A percentile compares a stretch with the other conserved stretches of the same genome.
phyloP scores from a whole-genome alignment of 2,888 invertebrate genomes.

The Cerceris ruficornis region DNA sequence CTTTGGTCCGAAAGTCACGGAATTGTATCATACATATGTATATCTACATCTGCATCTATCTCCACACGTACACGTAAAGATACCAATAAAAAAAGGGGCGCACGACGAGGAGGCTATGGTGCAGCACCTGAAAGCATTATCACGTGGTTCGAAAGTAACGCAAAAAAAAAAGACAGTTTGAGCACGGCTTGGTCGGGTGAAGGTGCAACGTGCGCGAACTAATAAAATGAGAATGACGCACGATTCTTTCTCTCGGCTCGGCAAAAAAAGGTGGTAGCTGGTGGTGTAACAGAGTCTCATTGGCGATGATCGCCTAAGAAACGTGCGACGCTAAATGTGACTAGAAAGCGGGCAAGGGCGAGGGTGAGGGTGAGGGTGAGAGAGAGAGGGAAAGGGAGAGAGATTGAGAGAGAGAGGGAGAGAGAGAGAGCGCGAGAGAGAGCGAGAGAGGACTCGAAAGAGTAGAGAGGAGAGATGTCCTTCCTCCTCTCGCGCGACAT shows the following conservation, averaged over 20 bases:
- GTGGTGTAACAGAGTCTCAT: slow-evolving; percentile 61
- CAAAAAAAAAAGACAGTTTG: slow-evolving; percentile 64
- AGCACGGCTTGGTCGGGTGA: slow-evolving; percentile 80
- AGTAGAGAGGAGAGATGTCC: slow-evolving; percentile 29
- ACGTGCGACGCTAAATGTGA: slow-evolving; percentile 47
- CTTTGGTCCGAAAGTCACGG: slow-evolving; percentile 33
- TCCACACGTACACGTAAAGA: too few relatives aligned
- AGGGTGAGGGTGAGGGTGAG: slow-evolving; percentile 36
- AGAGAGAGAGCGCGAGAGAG: slow-evolving; percentile 7
- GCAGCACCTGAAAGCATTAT: slow-evolving; percentile 60
- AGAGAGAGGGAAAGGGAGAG: slow-evolving; percentile 12
- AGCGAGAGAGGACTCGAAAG: slow-evolving; percentile 73
- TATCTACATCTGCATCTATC: too few relatives aligned
- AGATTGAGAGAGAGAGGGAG: neutral
- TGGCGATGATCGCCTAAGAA: slow-evolving; percentile 54
- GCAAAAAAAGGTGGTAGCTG: slow-evolving; percentile 53
- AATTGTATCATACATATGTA: slow-evolving; percentile 15
- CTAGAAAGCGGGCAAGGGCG: slow-evolving; percentile 49
- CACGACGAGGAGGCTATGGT: slow-evolving; percentile 47
- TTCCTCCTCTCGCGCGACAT: slow-evolving; percentile 24
- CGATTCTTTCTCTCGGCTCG: slow-evolving; percentile 54
- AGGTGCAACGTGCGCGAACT: slow-evolving; percentile 72
- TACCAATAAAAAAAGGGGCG: slow-evolving; percentile 24
- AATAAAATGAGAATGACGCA: slow-evolving; percentile 59
- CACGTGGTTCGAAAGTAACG: slow-evolving; percentile 61